Percentiles rank a stretch among this genome's conserved stretches.
phyloP scores from a whole-genome alignment of 1,140 invertebrate genomes.

The Phthorimaea operculella region DNA sequence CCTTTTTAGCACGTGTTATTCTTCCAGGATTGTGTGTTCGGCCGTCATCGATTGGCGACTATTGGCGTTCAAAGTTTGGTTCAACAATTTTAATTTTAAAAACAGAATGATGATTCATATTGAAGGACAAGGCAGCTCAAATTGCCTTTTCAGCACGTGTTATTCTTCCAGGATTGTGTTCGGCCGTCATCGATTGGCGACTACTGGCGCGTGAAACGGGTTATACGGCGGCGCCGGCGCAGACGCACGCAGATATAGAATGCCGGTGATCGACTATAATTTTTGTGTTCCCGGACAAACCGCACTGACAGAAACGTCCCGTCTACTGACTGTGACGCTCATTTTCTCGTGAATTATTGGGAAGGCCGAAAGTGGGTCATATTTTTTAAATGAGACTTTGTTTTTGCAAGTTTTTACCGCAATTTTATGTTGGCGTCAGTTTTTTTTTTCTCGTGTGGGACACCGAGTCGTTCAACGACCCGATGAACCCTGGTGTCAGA shows the following conservation, averaged over 20 bases:
- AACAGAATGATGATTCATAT: too few relatives aligned
- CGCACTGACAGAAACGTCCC: slow-evolving; percentile 42
- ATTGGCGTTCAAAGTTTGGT: too few relatives aligned
- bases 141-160: neutral
- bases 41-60: too few relatives aligned
- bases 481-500: too few relatives aligned
- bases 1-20: neutral
- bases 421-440: neutral
- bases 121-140: neutral
- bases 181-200: slow-evolving; percentile 26
- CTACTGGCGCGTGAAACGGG: slow-evolving; percentile 59
- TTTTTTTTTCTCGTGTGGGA: too few relatives aligned
- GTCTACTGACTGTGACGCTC: slow-evolving; percentile 9
- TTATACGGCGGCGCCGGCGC: slow-evolving; percentile 50
- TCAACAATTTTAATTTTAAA: too few relatives aligned
- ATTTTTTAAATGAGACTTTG: slow-evolving; percentile 2
- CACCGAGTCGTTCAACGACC: too few relatives aligned
- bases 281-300: slow-evolving; percentile 54
- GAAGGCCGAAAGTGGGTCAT: slow-evolving; percentile 10
- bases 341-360: neutral
- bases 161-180: neutral
- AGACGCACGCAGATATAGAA: slow-evolving; percentile 65
- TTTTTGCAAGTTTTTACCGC: neutral
- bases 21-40: neutral
- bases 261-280: slow-evolving; percentile 64